A percentile compares a stretch with the other conserved stretches of the same genome.
Conservation (phyloP, 1,140 invertebrate genomes). For the Drosophila serrata region DNA sequence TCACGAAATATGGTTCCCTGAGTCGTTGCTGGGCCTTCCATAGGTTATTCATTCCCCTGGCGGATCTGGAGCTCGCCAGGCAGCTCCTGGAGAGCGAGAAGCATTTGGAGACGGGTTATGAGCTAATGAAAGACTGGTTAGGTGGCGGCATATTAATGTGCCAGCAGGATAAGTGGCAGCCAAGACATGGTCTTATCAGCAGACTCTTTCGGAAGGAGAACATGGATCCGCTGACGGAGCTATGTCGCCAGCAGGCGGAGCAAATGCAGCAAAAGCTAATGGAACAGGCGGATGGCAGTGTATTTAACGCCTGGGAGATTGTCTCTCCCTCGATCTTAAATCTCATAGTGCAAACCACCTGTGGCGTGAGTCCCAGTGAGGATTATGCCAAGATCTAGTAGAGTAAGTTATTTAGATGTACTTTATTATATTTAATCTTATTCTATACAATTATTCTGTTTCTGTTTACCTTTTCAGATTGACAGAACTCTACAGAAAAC, state of each 20-base stretch:
- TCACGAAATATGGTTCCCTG: slow-evolving; percentile 58
- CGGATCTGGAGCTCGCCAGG: slow-evolving; percentile 58
- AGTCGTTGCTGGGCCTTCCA: slow-evolving; percentile 69
- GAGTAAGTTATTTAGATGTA: slow-evolving; percentile 31
- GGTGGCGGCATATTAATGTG: slow-evolving; percentile 44
- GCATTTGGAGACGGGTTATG: slow-evolving; percentile 59
- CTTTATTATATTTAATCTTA: no score
- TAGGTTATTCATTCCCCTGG: slow-evolving; percentile 62
- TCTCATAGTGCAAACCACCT: slow-evolving; percentile 45
- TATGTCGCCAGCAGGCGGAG: slow-evolving; percentile 29
- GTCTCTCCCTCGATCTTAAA: slow-evolving; percentile 33
- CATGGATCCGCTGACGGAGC: slow-evolving; percentile 18
- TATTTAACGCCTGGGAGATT: slow-evolving; percentile 32
- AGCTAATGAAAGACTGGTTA: slow-evolving; percentile 61
- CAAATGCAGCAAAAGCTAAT: slow-evolving; percentile 15
- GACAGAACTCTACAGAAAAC: slow-evolving; percentile 53
- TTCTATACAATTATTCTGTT: background rate
- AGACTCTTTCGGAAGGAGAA: slow-evolving; percentile 33
- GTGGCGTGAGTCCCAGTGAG: slow-evolving; percentile 43
- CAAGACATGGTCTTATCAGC: slow-evolving; percentile 43
- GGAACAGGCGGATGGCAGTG: slow-evolving; percentile 9
- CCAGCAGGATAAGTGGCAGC: slow-evolving; percentile 46
- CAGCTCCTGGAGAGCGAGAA: slow-evolving; percentile 63
- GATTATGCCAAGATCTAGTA: slow-evolving; percentile 34
- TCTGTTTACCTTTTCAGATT: slow-evolving; percentile 12